Evolutionary conservation across 2,888 invertebrate genomes (phyloP).

Genomic region (Metallyticus violacea): DNA sequence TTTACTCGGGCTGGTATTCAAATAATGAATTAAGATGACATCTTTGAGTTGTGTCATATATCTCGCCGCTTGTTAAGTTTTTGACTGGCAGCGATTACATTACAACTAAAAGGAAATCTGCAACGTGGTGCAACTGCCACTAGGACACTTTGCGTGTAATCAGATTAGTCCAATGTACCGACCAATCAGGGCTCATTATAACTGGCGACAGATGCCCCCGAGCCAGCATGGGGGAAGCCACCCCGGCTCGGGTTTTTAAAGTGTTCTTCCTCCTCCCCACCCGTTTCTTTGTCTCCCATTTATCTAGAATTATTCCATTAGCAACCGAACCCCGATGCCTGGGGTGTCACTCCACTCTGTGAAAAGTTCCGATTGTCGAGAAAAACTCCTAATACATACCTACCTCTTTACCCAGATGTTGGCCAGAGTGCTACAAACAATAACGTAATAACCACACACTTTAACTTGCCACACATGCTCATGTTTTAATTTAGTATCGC

Average conservation of each 20-base stretch:
- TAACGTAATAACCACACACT: too few species aligned
- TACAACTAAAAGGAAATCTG: too few species aligned
- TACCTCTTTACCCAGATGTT: too few species aligned
- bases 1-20: too few species aligned
- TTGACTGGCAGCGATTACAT: too few species aligned
- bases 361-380: not conserved
- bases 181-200: slow-evolving; percentile 23
- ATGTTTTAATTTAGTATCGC: too few species aligned
- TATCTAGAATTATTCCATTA: not conserved
- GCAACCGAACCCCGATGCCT: not conserved
- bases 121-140: not conserved
- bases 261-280: not conserved
- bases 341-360: not conserved
- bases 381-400: not conserved
- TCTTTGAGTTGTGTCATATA: too few species aligned
- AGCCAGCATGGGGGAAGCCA: not conserved
- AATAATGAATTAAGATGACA: too few species aligned
- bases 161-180: not conserved
- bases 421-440: too few species aligned
- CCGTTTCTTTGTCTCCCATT: not conserved
- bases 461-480: too few species aligned
- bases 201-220: slow-evolving; percentile 21
- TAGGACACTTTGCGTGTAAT: not conserved
- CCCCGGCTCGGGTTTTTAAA: not conserved
- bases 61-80: too few species aligned